Conservation (phyloP, 1,140 invertebrate species). For the Drosophila guanche region DNA sequence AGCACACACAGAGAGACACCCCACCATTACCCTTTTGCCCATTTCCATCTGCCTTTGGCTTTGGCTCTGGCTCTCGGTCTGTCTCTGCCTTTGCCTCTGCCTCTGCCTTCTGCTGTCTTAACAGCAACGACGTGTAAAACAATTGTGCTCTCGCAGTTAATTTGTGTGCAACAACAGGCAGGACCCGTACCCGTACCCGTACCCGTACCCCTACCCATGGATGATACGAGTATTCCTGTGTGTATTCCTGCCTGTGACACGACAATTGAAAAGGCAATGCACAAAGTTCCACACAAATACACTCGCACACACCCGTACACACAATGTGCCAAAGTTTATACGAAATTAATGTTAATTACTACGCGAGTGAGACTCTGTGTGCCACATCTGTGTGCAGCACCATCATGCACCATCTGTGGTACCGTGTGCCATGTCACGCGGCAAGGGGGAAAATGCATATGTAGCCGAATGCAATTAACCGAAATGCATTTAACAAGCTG, state of each 20-base stretch:
- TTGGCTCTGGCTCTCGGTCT: too few relatives aligned
- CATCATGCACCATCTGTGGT: slow-evolving; percentile 1
- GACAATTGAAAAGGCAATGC: slow-evolving; percentile 50
- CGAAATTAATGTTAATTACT: slow-evolving; percentile 72
- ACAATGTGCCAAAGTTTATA: slow-evolving; percentile 67
- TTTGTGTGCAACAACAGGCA: slow-evolving; percentile 56
- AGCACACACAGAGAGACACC: slow-evolving; percentile 4
- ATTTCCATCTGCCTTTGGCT: neutral
- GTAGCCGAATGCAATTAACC: slow-evolving; percentile 42
- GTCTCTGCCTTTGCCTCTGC: too few relatives aligned
- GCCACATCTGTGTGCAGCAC: slow-evolving; percentile 19
- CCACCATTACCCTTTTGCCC: slow-evolving; percentile 15
- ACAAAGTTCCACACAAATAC: slow-evolving; percentile 2
- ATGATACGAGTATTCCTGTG: slow-evolving; percentile 22
- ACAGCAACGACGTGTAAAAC: slow-evolving; percentile 62
- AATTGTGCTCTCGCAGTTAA: slow-evolving; percentile 66
- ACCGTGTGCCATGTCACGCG: too few relatives aligned
- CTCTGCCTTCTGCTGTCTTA: neutral
- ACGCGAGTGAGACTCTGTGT: slow-evolving; percentile 39
- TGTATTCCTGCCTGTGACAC: slow-evolving; percentile 29
- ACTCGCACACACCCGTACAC: slow-evolving; percentile 33
- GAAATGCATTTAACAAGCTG: slow-evolving; percentile 49
- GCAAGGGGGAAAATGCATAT: slow-evolving; percentile 11
- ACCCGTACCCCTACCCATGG: neutral
- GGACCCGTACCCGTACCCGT: slow-evolving; percentile 1